Conservation (phyloP, 1,140 invertebrate species). For the Neodiprion virginianus region DNA sequence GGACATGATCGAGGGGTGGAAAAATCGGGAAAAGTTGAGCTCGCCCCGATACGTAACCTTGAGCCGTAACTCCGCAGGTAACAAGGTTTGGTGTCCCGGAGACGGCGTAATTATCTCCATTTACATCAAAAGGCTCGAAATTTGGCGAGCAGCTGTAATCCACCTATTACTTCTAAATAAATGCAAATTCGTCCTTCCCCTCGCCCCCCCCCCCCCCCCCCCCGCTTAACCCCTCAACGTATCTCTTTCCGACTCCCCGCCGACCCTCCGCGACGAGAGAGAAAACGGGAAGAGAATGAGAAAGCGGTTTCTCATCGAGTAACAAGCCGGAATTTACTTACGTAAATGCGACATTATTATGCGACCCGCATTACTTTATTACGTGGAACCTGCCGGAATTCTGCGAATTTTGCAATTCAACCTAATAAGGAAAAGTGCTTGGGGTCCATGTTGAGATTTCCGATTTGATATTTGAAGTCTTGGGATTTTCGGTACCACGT, state of each 20-base stretch:
- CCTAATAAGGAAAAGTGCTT: background rate
- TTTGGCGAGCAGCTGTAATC: conserved; percentile 43
- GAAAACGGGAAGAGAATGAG: conserved; percentile 1
- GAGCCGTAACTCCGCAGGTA: background rate
- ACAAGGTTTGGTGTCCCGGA: background rate
- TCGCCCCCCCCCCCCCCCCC: conserved; percentile 30
- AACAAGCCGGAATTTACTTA: conserved; percentile 36
- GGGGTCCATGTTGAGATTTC: background rate
- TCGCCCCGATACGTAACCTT: too few relatives aligned
- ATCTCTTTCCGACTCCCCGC: background rate
- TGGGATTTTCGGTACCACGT: too few relatives aligned
- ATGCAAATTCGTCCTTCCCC: conserved; percentile 48
- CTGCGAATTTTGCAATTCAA: background rate
- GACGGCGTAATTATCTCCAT: conserved; percentile 23
- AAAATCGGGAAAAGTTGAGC: too few relatives aligned
- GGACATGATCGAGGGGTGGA: too few relatives aligned
- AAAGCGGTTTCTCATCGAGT: too few relatives aligned
- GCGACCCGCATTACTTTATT: conserved; percentile 32
- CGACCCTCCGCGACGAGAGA: conserved; percentile 19
- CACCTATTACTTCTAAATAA: conserved; percentile 37
- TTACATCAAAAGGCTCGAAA: conserved; percentile 44
- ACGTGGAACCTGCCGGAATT: conserved; percentile 19
- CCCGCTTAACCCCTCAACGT: background rate
- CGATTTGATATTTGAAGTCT: too few relatives aligned
- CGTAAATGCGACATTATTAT: conserved; percentile 42